Percentiles rank a stretch among this genome's conserved stretches.
Conservation (phyloP, 1,140 invertebrate species). For the Formica selysi region DNA sequence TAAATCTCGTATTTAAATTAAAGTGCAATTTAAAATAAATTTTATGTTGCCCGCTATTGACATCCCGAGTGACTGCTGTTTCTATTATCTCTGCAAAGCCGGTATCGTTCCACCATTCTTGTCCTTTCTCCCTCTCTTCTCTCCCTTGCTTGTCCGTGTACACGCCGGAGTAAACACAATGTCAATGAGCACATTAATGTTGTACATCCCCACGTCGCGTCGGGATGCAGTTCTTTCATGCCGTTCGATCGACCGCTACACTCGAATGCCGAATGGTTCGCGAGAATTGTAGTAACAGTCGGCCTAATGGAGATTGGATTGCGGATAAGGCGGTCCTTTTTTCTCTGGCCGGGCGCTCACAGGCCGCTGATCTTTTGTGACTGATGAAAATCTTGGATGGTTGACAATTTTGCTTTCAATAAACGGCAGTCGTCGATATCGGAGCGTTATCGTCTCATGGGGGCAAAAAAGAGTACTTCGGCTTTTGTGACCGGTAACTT, state of each 20-base stretch:
- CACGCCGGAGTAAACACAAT: conserved; percentile 71
- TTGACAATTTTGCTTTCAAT: conserved; percentile 49
- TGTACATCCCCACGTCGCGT: conserved; percentile 45
- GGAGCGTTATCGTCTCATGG: conserved; percentile 16
- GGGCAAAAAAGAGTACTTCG: conserved; percentile 2
- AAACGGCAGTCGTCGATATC: conserved; percentile 22
- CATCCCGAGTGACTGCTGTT: conserved; percentile 10
- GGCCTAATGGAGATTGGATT: conserved; percentile 63
- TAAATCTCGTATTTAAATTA: conserved; percentile 11
- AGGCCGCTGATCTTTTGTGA: conserved; percentile 39
- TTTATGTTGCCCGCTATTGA: neutral
- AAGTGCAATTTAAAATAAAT: neutral
- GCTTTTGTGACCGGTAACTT: conserved; percentile 36
- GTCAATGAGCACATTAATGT: conserved; percentile 77
- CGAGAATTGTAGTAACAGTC: conserved; percentile 63
- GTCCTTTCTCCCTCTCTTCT: neutral
- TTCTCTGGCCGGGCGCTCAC: conserved; percentile 3
- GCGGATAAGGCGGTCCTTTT: conserved; percentile 65
- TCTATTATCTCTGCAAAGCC: conserved; percentile 41
- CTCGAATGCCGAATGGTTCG: conserved; percentile 27
- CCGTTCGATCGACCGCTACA: conserved; percentile 66
- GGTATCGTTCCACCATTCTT: conserved; percentile 6
- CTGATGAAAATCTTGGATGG: conserved; percentile 37
- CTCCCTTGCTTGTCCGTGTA: conserved; percentile 47
- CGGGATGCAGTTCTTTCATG: conserved; percentile 51